Conservation (phyloP, 2,797 vertebrate genomes). For the Arnoldichthys spilopterus region DNA sequence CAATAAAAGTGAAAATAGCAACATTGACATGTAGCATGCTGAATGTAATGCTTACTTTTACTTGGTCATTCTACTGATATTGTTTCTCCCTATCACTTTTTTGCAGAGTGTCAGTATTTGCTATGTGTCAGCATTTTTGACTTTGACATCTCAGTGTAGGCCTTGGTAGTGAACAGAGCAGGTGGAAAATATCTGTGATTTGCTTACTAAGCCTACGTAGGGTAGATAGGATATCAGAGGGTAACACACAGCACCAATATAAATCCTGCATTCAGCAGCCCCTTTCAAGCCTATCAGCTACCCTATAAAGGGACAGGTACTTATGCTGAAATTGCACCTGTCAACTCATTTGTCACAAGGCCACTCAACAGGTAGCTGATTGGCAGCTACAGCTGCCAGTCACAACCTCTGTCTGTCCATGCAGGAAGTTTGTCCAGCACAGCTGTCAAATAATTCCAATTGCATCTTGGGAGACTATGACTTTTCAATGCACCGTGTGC, state of each 20-base stretch:
- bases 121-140: not conserved
- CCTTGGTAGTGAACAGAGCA: not conserved
- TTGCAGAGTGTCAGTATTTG: not conserved
- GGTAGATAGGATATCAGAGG: not conserved
- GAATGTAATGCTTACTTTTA: not conserved
- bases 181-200: not conserved
- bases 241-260: not conserved
- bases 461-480: conserved; percentile 43
- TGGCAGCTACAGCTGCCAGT: conserved; percentile 58
- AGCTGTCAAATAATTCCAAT: conserved; percentile 58
- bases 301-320: conserved; percentile 57
- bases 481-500: conserved; percentile 13
- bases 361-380: conserved; percentile 63
- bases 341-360: conserved; percentile 61
- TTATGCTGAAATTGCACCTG: conserved; percentile 58
- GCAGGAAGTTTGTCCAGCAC: conserved; percentile 42
- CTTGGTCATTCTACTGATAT: not conserved
- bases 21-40: no score
- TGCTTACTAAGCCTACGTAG: not conserved
- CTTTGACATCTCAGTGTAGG: not conserved
- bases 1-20: no score
- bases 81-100: not conserved
- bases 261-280: not conserved
- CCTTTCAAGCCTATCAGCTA: conserved; percentile 40
- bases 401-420: conserved; percentile 50